phyloP scores from a whole-genome alignment of 2,113 vertebrate species.

The Phycodurus eques region DNA sequence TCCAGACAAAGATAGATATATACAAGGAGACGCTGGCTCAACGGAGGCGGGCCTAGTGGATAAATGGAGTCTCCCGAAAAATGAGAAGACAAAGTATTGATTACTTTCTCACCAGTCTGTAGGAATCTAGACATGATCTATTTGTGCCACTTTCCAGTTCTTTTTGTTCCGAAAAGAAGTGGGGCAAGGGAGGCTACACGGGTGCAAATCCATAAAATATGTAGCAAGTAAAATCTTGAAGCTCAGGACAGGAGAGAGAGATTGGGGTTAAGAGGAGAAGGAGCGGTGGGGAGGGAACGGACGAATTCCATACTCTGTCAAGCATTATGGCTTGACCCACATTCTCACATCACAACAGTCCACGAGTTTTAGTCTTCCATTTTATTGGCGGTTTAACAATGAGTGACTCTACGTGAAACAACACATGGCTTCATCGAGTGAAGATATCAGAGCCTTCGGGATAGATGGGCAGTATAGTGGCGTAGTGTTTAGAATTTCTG shows the following conservation, averaged over 20 bases:
- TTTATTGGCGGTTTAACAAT: background rate
- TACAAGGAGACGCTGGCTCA: constrained; percentile 26
- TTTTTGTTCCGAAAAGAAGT: constrained; percentile 34
- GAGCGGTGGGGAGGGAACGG: constrained; percentile 7
- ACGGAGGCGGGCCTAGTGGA: constrained; percentile 13
- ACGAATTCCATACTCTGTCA: constrained; percentile 27
- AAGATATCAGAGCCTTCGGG: background rate
- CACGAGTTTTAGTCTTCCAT: background rate
- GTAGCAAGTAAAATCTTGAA: constrained; percentile 42
- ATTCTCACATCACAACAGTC: constrained; percentile 22
- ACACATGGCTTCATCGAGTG: background rate
- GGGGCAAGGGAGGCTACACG: constrained; percentile 29
- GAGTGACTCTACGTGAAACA: background rate
- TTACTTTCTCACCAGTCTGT: background rate
- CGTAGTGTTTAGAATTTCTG: no score
- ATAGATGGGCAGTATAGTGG: no score
- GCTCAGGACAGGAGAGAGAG: constrained; percentile 23
- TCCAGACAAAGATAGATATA: constrained; percentile 25
- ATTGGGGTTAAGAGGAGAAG: constrained; percentile 42
- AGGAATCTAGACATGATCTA: constrained; percentile 3
- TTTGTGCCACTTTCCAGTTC: constrained; percentile 9
- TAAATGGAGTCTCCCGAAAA: constrained; percentile 15
- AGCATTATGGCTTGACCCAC: constrained; percentile 40
- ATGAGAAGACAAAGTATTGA: background rate
- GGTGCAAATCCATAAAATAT: constrained; percentile 62